Percentiles rank a stretch among this genome's conserved stretches.
These are phyloP conservation scores for Palythoa grandis DNA, from an alignment of 92 coral and sea anemone genomes.

Conservation along the genomic window DNA sequence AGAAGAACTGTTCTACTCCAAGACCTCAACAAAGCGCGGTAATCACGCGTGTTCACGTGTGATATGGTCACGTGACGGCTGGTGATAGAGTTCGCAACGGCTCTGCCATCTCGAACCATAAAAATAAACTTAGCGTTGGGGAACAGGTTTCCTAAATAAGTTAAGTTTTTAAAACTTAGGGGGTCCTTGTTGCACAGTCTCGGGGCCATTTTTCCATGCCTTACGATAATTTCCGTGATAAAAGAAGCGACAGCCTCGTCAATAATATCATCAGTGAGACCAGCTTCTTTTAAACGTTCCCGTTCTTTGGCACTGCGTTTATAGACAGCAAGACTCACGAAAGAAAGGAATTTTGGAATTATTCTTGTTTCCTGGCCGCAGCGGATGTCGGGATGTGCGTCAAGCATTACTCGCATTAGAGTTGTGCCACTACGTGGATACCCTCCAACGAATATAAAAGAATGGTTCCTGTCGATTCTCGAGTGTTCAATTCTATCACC, in stretches of 20 bases:
- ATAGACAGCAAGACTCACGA: conserved; percentile 55
- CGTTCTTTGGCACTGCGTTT: conserved; percentile 55
- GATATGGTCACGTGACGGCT: conserved; percentile 69
- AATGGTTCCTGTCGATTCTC: conserved; percentile 58
- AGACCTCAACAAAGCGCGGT: conserved; percentile 60
- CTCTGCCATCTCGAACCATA: conserved; percentile 95
- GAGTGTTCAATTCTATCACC: not conserved
- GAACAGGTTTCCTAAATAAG: conserved; percentile 81
- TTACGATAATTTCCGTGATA: conserved; percentile 72
- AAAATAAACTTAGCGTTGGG: conserved; percentile 88
- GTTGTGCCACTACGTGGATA: conserved; percentile 98
- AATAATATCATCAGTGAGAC: conserved; percentile 70
- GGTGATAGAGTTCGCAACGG: conserved; percentile 84
- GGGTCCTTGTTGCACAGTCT: conserved; percentile 93
- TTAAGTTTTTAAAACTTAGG: conserved; percentile 76
- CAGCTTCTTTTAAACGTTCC: conserved; percentile 81
- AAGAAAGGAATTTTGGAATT: conserved; percentile 82
- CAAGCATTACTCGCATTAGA: conserved; percentile 91
- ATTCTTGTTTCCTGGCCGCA: conserved; percentile 97
- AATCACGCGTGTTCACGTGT: conserved; percentile 66
- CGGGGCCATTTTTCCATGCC: conserved; percentile 72
- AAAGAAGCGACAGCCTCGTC: conserved; percentile 84
- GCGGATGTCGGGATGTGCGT: conserved; percentile 89
- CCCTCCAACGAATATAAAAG: conserved; percentile 94
- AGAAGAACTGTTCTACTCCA: conserved; percentile 73